Percentiles rank a stretch among this genome's conserved stretches.
Evolutionary conservation across 2,797 vertebrate genomes (phyloP).

Genomic region (Cossypha dichroa): DNA sequence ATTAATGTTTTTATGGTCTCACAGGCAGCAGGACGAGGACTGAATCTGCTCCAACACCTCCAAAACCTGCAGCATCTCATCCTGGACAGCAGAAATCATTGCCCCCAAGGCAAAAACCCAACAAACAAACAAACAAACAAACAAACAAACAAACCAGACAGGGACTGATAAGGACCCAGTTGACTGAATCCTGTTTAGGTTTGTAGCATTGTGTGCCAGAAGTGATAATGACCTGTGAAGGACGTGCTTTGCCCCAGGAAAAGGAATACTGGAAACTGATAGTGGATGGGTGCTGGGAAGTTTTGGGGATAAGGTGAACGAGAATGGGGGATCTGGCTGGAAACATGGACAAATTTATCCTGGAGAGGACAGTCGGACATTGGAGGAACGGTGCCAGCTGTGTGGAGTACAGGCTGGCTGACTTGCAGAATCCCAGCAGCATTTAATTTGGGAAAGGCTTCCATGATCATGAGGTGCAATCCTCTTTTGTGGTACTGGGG

Average conservation of each 20-base stretch:
- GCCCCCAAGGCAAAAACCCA: background rate
- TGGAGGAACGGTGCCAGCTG: accelerated
- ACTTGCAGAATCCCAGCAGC: background rate
- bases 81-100: background rate
- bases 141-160: background rate
- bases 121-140: no score
- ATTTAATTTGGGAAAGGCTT: background rate
- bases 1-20: background rate
- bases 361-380: background rate
- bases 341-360: background rate
- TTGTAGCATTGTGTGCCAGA: background rate
- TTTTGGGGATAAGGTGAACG: background rate
- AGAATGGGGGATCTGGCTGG: background rate
- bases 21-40: background rate
- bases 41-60: background rate
- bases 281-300: background rate
- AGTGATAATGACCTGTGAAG: background rate
- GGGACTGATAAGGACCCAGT: background rate
- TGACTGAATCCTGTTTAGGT: background rate
- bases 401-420: background rate
- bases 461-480: background rate
- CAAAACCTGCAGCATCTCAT: background rate
- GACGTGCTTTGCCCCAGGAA: background rate
- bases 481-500: background rate
- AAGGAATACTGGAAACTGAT: no score